Evolutionary conservation across 2,888 invertebrate species (phyloP).

Genomic region (Trachelus iudaicus): DNA sequence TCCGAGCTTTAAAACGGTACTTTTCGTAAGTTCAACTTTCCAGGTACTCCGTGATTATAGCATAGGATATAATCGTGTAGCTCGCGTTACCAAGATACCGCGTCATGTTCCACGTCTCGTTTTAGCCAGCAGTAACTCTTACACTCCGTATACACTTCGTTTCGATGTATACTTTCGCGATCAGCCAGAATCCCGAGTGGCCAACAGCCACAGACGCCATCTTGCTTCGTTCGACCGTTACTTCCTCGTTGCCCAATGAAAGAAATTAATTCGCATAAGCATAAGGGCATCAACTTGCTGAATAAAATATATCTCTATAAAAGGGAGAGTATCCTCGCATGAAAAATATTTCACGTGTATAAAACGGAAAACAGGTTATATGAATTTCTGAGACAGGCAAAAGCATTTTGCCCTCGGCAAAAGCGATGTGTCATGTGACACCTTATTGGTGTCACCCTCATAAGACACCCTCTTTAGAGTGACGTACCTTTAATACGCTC

Average conservation of each 20-base stretch:
- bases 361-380: neutral
- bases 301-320: neutral
- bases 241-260: neutral
- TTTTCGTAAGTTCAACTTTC: neutral
- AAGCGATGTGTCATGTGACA: neutral
- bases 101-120: neutral
- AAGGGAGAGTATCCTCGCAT: neutral
- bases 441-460: conserved; percentile 1
- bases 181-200: neutral
- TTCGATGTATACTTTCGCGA: neutral
- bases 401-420: neutral
- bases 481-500: conserved; percentile 4
- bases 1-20: neutral
- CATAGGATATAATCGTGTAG: neutral
- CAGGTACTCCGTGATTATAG: neutral
- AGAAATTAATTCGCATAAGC: neutral
- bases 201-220: neutral
- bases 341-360: neutral
- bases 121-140: neutral
- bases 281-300: neutral
- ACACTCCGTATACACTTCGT: neutral
- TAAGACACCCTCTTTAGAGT: neutral
- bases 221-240: neutral
- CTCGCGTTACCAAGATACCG: neutral
- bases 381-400: neutral